These are phyloP conservation scores for Apamea epomidion DNA, from an alignment of 2,888 invertebrate genomes.

Conservation along the genomic window DNA sequence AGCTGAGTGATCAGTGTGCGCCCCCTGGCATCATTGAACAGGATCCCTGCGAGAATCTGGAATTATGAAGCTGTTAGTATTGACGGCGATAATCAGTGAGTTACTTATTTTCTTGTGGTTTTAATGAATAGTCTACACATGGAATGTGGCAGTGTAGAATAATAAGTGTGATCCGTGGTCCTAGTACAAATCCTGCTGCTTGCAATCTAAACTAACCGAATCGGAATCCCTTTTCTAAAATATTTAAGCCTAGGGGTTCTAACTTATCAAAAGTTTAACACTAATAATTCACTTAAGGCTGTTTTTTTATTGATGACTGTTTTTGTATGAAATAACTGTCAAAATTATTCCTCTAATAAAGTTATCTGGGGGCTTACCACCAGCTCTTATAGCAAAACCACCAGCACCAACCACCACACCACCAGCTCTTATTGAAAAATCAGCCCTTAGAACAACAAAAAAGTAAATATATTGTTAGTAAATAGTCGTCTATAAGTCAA, in stretches of 20 bases:
- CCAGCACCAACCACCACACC: too few species aligned
- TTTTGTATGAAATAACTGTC: too few species aligned
- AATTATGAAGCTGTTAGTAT: conserved; percentile 80
- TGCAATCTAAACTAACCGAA: not conserved
- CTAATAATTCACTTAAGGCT: not conserved
- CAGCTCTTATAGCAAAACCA: too few species aligned
- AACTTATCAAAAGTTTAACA: not conserved
- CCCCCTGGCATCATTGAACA: conserved; percentile 65
- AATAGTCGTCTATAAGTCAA: not conserved
- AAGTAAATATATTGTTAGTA: not conserved
- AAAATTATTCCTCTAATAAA: too few species aligned
- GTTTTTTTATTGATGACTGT: too few species aligned
- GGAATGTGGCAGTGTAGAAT: not conserved
- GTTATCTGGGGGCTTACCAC: too few species aligned
- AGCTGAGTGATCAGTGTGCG: conserved; percentile 68
- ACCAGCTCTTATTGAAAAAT: too few species aligned
- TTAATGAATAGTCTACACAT: not conserved
- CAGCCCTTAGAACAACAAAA: not conserved
- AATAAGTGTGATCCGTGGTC: not conserved
- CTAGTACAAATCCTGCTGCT: not conserved
- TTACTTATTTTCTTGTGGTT: conserved; percentile 35
- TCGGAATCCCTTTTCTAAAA: not conserved
- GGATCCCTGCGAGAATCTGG: conserved; percentile 52
- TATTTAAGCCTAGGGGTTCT: not conserved
- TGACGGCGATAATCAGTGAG: conserved; percentile 85